Percentiles rank a stretch among this genome's conserved stretches.
phyloP scores from a whole-genome alignment of 2,888 invertebrate species.

The Tenthredo notha region DNA sequence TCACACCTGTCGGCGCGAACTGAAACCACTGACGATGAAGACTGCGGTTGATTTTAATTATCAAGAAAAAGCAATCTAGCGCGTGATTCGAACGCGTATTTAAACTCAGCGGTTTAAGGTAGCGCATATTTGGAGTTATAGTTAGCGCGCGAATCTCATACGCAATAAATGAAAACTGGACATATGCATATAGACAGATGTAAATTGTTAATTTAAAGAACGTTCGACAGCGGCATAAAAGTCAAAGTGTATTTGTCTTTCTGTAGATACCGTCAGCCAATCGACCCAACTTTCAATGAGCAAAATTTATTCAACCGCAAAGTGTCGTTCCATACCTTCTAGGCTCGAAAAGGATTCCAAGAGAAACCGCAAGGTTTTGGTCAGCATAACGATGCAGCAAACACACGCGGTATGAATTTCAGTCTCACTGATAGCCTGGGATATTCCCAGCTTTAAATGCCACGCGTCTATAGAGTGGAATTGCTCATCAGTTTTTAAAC shows the following conservation, averaged over 20 bases:
- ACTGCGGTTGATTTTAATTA: not conserved
- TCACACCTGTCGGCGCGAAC: slow-evolving; percentile 42
- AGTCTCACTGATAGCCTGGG: not conserved
- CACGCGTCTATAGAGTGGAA: not conserved
- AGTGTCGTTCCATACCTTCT: not conserved
- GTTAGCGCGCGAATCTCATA: not conserved
- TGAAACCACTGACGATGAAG: not conserved
- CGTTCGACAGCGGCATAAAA: not conserved
- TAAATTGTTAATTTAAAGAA: slow-evolving; percentile 22
- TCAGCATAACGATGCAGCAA: slow-evolving; percentile 13
- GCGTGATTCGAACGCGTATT: slow-evolving; percentile 22
- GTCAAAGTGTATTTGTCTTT: slow-evolving; percentile 17
- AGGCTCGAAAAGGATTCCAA: slow-evolving; percentile 5
- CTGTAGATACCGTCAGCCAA: not conserved
- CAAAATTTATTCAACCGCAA: slow-evolving; percentile 46
- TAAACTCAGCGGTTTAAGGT: not conserved
- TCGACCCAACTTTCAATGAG: not conserved
- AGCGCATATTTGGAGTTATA: not conserved
- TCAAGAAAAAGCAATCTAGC: slow-evolving; percentile 4
- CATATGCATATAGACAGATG: not conserved
- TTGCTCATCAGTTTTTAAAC: not conserved
- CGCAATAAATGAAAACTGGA: not conserved
- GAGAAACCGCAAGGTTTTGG: slow-evolving; percentile 36
- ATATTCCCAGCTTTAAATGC: not conserved
- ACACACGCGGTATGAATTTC: slow-evolving; percentile 1